Evolutionary conservation across 2,888 invertebrate genomes (phyloP).

Genomic region (Mesochorus sp.): DNA sequence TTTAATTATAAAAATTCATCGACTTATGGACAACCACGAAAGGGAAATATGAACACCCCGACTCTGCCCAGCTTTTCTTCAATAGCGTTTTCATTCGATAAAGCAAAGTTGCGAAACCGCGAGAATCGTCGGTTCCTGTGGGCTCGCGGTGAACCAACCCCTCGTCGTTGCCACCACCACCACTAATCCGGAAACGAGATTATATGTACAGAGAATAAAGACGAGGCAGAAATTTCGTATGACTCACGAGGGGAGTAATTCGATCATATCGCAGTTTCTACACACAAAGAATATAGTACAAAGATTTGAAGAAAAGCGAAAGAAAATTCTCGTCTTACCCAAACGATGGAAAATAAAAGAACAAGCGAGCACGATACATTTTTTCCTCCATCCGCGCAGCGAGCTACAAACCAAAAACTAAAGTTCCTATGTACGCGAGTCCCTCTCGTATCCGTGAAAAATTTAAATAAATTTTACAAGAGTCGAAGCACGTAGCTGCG

Average conservation of each 20-base stretch:
- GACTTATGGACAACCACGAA: constrained; percentile 1
- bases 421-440: no score
- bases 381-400: not conserved
- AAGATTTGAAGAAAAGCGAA: not conserved
- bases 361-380: not conserved
- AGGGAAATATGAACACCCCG: constrained; percentile 6
- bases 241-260: constrained; percentile 40
- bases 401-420: no score
- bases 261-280: constrained; percentile 2
- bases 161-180: not conserved
- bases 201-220: constrained; percentile 12
- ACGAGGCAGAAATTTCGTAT: constrained; percentile 8
- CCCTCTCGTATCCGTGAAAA: not conserved
- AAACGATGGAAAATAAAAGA: not conserved
- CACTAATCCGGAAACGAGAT: constrained; percentile 43
- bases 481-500: not conserved
- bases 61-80: constrained; percentile 36
- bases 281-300: not conserved
- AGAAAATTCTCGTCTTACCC: not conserved
- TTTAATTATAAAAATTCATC: constrained; percentile 61
- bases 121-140: not conserved
- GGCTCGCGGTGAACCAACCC: not conserved
- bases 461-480: constrained; percentile 30
- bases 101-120: constrained; percentile 16
- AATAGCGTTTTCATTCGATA: constrained; percentile 56